Conservation (phyloP, 2,113 vertebrate species). For the Nycticryphes semicollaris region DNA sequence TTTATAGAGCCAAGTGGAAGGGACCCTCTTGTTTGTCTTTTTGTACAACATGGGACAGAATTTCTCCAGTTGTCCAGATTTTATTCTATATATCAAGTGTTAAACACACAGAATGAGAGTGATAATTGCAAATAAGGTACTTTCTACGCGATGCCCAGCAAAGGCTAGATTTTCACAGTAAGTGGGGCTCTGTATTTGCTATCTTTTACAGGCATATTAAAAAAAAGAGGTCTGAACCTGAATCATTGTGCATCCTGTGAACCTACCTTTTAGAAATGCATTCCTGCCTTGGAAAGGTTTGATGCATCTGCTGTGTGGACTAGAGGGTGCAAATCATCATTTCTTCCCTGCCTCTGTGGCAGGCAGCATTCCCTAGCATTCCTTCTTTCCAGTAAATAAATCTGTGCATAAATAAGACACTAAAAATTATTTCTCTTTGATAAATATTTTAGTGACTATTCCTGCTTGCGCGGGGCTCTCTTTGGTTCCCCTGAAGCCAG, state of each 20-base stretch:
- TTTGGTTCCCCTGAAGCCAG: slow-evolving; percentile 47
- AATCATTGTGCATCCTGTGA: background rate
- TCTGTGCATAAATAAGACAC: slow-evolving; percentile 12
- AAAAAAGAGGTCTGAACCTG: background rate
- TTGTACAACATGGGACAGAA: background rate
- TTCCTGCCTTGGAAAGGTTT: background rate
- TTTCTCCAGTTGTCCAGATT: background rate
- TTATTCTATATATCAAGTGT: background rate
- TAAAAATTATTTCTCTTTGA: slow-evolving; percentile 41
- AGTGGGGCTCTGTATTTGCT: background rate
- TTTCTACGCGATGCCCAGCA: background rate
- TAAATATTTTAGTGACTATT: slow-evolving; percentile 59
- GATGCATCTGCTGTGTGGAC: background rate
- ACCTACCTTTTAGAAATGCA: background rate
- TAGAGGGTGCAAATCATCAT: background rate
- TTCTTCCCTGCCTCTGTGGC: background rate
- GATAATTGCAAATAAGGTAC: background rate
- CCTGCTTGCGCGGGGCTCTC: background rate
- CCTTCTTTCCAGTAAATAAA: slow-evolving; percentile 21
- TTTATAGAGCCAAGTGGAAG: background rate
- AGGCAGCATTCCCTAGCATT: background rate
- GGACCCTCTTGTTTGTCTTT: background rate
- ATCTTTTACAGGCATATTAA: background rate
- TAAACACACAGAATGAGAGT: background rate
- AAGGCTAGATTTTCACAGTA: background rate